Conservation (phyloP, 1,140 invertebrate genomes). For the Apis dorsata region DNA sequence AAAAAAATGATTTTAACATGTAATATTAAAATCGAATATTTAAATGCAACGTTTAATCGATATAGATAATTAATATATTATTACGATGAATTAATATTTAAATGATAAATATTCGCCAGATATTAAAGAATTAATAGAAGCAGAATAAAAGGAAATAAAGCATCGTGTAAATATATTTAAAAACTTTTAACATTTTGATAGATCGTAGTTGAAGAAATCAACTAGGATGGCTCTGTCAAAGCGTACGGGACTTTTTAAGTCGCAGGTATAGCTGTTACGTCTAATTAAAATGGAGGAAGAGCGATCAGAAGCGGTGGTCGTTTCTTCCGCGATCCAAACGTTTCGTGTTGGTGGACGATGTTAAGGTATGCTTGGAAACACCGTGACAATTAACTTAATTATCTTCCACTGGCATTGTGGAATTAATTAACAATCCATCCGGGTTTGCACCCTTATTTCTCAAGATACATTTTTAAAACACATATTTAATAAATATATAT, state of each 20-base stretch:
- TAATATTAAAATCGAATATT: too few species aligned
- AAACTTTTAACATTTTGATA: neutral
- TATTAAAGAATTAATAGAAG: too few species aligned
- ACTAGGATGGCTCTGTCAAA: neutral
- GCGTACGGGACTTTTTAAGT: slow-evolving; percentile 28
- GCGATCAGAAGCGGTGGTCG: neutral
- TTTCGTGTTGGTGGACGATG: neutral
- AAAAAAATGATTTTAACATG: neutral
- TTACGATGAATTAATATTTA: too few species aligned
- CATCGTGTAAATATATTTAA: too few species aligned
- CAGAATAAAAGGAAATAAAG: too few species aligned
- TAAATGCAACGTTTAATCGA: neutral
- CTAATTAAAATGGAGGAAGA: slow-evolving; percentile 37
- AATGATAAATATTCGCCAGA: too few species aligned
- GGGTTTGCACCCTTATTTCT: neutral
- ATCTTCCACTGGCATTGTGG: neutral
- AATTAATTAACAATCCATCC: neutral
- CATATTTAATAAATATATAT: too few species aligned
- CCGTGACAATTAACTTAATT: slow-evolving; percentile 3
- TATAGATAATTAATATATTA: too few species aligned
- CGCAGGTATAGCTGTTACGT: neutral
- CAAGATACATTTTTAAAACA: neutral
- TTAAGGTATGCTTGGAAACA: neutral
- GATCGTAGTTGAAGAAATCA: neutral
- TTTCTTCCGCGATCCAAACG: slow-evolving; percentile 21